Conservation (phyloP, 2,888 invertebrate genomes). For the Troglohyphantes excavatus region DNA sequence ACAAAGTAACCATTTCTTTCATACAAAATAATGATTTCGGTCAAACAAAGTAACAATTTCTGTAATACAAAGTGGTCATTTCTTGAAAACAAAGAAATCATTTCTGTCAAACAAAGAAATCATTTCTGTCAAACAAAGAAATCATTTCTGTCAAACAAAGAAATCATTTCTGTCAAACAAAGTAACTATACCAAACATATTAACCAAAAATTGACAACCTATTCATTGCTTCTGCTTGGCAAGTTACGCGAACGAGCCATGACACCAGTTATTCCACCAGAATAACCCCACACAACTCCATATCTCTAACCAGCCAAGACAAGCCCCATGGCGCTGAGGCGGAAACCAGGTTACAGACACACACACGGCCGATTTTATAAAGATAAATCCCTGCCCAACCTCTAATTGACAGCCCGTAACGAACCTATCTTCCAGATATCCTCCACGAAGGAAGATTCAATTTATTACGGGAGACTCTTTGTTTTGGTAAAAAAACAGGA, state of each 20-base stretch:
- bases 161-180: background rate
- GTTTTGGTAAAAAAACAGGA: no score
- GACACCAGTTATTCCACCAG: background rate
- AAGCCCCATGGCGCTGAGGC: background rate
- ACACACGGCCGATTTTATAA: background rate
- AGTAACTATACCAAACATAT: no score
- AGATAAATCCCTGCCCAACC: background rate
- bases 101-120: background rate
- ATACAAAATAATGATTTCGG: no score
- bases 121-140: background rate
- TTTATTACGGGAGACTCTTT: constrained; percentile 19
- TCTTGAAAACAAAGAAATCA: background rate
- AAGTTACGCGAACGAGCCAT: background rate
- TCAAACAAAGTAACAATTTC: no score
- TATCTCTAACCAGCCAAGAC: background rate
- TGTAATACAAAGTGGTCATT: background rate
- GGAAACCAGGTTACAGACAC: background rate
- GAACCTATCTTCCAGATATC: constrained; percentile 16
- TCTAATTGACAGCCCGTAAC: constrained; percentile 49
- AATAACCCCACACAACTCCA: background rate
- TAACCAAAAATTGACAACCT: no score
- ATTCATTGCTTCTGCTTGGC: no score
- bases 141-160: background rate
- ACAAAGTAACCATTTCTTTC: no score
- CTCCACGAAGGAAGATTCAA: constrained; percentile 24